Evolutionary conservation across 2,888 invertebrate species (phyloP).

Genomic region (Monoplex corrugatus): DNA sequence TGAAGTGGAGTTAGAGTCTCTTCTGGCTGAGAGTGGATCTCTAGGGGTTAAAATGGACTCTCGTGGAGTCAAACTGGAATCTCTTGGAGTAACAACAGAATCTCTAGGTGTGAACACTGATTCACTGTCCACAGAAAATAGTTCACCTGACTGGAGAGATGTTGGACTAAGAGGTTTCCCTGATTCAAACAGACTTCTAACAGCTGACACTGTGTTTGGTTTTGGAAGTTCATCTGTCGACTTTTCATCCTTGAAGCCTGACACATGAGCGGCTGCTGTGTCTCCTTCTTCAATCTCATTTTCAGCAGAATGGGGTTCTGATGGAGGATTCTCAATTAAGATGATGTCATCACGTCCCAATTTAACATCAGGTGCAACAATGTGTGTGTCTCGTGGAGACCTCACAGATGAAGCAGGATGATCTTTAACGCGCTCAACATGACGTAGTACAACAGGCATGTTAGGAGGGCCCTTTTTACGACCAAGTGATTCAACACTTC

Average conservation of each 20-base stretch:
- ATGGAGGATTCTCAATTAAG: slow-evolving; percentile 64
- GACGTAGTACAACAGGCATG: slow-evolving; percentile 41
- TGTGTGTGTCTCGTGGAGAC: slow-evolving; percentile 48
- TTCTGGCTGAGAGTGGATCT: neutral
- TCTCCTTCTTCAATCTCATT: slow-evolving; percentile 37
- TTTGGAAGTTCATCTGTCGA: slow-evolving; percentile 88
- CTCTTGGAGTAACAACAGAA: neutral
- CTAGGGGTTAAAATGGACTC: neutral
- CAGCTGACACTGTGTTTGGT: slow-evolving; percentile 93
- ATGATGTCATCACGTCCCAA: slow-evolving; percentile 67
- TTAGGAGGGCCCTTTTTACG: slow-evolving; percentile 29
- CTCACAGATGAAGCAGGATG: neutral
- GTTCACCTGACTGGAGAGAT: neutral
- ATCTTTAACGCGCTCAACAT: slow-evolving; percentile 39
- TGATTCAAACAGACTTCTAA: slow-evolving; percentile 90
- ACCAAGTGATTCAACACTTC: slow-evolving; percentile 47
- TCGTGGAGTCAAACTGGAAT: neutral
- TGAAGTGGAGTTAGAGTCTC: neutral
- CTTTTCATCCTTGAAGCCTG: slow-evolving; percentile 41
- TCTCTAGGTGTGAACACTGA: neutral
- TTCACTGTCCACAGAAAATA: neutral
- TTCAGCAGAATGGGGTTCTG: slow-evolving; percentile 38
- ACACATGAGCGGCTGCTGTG: neutral
- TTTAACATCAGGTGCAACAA: slow-evolving; percentile 53
- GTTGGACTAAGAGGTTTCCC: slow-evolving; percentile 48